Conservation (phyloP, 2,797 vertebrate genomes). For the Cichlasoma orientale region DNA sequence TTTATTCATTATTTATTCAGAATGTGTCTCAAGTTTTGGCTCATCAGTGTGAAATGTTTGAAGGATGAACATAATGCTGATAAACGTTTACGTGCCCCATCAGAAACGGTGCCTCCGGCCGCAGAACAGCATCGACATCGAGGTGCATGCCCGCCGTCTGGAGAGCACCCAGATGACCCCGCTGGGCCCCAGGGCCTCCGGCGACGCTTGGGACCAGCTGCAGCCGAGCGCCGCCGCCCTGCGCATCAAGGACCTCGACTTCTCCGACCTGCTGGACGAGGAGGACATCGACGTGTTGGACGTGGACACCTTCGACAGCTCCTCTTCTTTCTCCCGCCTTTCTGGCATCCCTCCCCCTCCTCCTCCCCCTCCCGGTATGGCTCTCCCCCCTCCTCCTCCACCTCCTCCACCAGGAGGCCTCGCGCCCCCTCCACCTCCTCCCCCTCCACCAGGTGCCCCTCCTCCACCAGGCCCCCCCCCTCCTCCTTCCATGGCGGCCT, state of each 20-base stretch:
- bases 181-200: constrained; percentile 66
- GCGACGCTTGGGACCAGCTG: constrained; percentile 78
- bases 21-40: background rate
- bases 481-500: constrained; percentile 2
- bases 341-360: constrained; percentile 46
- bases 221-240: constrained; percentile 76
- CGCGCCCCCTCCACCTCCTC: background rate
- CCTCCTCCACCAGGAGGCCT: constrained; percentile 37
- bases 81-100: background rate
- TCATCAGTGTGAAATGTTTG: fast-evolving
- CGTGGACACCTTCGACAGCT: constrained; percentile 70
- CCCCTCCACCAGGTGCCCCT: constrained; percentile 8
- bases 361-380: constrained; percentile 41
- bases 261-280: constrained; percentile 94
- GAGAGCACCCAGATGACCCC: constrained; percentile 81
- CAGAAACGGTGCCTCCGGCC: constrained; percentile 65
- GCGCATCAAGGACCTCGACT: constrained; percentile 94
- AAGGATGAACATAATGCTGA: background rate
- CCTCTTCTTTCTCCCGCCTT: constrained; percentile 25
- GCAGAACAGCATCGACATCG: constrained; percentile 83
- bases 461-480: background rate
- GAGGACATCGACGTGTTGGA: constrained; percentile 91
- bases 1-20: background rate
- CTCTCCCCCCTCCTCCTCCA: constrained; percentile 51
- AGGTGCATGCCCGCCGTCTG: constrained; percentile 78